phyloP scores from a whole-genome alignment of 30 jellyfish, hydroid and myxozoan species.

The Clytia hemisphaerica region DNA sequence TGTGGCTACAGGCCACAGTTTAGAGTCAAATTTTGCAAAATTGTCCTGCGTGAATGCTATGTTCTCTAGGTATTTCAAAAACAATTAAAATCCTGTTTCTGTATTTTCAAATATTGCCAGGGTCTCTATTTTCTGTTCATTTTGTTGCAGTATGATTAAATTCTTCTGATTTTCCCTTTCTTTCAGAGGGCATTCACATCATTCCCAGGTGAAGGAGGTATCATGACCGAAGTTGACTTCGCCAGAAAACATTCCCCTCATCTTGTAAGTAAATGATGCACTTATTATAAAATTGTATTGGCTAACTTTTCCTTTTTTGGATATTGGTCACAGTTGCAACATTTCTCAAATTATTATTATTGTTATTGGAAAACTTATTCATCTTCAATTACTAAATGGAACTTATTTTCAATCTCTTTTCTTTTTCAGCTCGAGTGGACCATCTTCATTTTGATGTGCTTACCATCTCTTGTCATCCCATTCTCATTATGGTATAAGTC shows the following conservation, averaged over 20 bases:
- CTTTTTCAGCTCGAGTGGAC: conserved; percentile 88
- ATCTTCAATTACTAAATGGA: not conserved
- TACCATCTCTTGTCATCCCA: conserved; percentile 87
- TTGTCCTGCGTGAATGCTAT: too few species aligned
- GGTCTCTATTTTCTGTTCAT: not conserved
- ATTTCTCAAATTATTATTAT: too few species aligned
- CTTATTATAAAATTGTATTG: not conserved
- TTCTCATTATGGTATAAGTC: conserved; percentile 82
- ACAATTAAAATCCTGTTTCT: too few species aligned
- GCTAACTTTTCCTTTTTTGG: not conserved
- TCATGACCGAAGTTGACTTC: conserved; percentile 85
- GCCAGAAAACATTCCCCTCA: conserved; percentile 92
- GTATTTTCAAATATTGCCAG: not conserved
- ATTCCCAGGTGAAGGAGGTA: conserved; percentile 92
- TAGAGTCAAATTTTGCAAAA: too few species aligned
- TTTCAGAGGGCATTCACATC: conserved; percentile 73
- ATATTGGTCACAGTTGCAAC: not conserved
- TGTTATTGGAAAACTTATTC: not conserved
- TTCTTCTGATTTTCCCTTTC: not conserved
- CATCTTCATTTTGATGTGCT: conserved; percentile 80
- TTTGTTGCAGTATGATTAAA: not conserved
- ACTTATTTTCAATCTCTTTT: too few species aligned
- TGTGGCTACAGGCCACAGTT: too few species aligned
- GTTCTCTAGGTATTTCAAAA: too few species aligned
- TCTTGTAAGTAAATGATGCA: conserved; percentile 52